phyloP scores from a whole-genome alignment of 2,113 vertebrate genomes.

The Malurus melanocephalus region DNA sequence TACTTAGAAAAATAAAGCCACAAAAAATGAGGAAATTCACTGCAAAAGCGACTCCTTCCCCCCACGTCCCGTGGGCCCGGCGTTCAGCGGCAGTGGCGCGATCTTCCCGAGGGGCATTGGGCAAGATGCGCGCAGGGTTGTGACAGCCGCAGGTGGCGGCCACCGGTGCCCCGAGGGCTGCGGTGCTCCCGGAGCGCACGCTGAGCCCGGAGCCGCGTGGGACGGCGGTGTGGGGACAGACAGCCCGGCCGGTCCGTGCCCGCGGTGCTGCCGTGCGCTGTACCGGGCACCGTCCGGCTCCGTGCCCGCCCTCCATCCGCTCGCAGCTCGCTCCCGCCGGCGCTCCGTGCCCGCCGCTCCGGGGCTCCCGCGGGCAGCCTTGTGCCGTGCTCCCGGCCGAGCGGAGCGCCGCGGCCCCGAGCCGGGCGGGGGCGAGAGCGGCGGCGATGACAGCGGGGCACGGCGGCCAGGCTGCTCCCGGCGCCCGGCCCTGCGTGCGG shows the following conservation, averaged over 20 bases:
- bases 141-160: neutral
- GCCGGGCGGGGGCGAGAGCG: neutral
- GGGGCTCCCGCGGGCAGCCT: neutral
- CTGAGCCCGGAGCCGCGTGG: neutral
- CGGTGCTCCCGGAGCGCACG: neutral
- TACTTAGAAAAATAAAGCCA: slow-evolving; percentile 44
- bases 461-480: neutral
- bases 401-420: neutral
- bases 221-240: neutral
- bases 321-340: neutral
- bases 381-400: neutral
- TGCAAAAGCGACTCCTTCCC: neutral
- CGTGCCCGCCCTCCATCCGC: neutral
- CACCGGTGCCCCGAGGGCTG: neutral
- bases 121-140: neutral
- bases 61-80: neutral
- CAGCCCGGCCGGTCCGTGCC: neutral
- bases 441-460: neutral
- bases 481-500: neutral
- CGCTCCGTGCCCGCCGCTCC: neutral
- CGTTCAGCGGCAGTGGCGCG: neutral
- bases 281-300: neutral
- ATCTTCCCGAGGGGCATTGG: neutral
- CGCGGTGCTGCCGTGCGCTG: neutral
- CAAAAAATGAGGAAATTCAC: slow-evolving; percentile 41